Conservation (phyloP, 2,113 vertebrate genomes). For the Dicerorhinus sumatrensis region DNA sequence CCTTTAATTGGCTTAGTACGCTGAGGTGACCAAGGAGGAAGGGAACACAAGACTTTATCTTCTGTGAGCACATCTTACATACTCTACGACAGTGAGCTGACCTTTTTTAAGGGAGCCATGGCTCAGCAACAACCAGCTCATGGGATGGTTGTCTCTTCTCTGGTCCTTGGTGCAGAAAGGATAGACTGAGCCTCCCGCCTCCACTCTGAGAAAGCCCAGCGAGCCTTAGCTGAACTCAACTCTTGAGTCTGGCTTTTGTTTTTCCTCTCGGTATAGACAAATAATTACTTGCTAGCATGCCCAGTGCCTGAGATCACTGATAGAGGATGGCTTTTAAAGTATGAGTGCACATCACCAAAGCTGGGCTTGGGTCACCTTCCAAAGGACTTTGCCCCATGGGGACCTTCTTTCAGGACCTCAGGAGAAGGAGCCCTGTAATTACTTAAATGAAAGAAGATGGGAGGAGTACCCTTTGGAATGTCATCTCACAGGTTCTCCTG, state of each 20-base stretch:
- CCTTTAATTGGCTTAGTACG: conserved; percentile 74
- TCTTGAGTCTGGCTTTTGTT: not conserved
- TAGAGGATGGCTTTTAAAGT: conserved; percentile 2
- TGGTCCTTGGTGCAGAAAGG: not conserved
- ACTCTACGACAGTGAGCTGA: not conserved
- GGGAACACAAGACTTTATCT: not conserved
- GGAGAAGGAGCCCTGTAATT: conserved; percentile 62
- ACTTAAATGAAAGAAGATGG: conserved; percentile 64
- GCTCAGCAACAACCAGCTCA: not conserved
- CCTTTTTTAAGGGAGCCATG: not conserved
- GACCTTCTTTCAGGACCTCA: conserved; percentile 59
- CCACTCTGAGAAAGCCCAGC: not conserved
- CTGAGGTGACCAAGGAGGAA: conserved; percentile 71
- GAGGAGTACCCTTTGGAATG: conserved; percentile 74
- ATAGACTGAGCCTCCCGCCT: not conserved
- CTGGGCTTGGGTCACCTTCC: conserved; percentile 12
- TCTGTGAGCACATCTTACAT: not conserved
- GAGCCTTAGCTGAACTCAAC: not conserved
- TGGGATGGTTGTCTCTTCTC: not conserved
- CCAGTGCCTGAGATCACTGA: not conserved
- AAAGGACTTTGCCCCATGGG: conserved; percentile 41
- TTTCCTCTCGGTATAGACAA: conserved; percentile 36
- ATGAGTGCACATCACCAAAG: not conserved
- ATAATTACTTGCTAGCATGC: not conserved
- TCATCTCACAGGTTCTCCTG: conserved; percentile 65